phyloP scores from a whole-genome alignment of 2,113 vertebrate genomes.

The Sprattus sprattus region DNA sequence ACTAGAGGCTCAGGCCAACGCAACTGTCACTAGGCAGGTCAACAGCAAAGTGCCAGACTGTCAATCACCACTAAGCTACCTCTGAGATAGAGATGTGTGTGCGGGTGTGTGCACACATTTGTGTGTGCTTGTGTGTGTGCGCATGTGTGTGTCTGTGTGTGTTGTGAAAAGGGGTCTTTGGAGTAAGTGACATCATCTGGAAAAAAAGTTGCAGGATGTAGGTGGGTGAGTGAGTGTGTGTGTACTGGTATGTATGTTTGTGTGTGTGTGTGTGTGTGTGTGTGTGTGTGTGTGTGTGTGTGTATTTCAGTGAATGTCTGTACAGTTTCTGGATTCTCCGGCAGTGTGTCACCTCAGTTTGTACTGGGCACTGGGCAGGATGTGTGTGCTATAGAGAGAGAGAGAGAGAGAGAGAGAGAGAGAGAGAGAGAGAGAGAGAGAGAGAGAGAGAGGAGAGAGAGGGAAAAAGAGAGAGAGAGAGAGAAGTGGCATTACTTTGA shows the following conservation, averaged over 20 bases:
- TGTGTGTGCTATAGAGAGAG: constrained; percentile 30
- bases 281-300: constrained; percentile 21
- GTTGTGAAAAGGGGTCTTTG: neutral
- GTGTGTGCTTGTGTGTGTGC: neutral
- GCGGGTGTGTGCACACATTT: neutral
- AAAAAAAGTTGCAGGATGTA: neutral
- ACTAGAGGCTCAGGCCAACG: neutral
- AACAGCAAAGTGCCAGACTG: neutral
- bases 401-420: constrained; percentile 22
- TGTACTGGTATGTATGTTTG: neutral
- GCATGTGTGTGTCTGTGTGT: neutral
- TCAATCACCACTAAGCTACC: neutral
- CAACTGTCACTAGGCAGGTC: neutral
- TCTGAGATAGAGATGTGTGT: neutral
- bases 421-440: constrained; percentile 22
- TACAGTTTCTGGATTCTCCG: constrained; percentile 25
- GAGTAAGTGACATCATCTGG: constrained; percentile 11
- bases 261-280: neutral
- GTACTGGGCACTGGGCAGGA: constrained; percentile 30
- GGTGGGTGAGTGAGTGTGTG: neutral
- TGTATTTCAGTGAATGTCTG: neutral
- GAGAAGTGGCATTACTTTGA: constrained; percentile 30
- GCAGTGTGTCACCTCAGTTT: constrained; percentile 30
- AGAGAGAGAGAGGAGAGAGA: constrained; percentile 10
- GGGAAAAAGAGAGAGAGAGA: constrained; percentile 18